Evolutionary conservation across 2,888 invertebrate genomes (phyloP), one percentile per base, ranked within the genome.

Genomic region (Apoderus coryli): DNA sequence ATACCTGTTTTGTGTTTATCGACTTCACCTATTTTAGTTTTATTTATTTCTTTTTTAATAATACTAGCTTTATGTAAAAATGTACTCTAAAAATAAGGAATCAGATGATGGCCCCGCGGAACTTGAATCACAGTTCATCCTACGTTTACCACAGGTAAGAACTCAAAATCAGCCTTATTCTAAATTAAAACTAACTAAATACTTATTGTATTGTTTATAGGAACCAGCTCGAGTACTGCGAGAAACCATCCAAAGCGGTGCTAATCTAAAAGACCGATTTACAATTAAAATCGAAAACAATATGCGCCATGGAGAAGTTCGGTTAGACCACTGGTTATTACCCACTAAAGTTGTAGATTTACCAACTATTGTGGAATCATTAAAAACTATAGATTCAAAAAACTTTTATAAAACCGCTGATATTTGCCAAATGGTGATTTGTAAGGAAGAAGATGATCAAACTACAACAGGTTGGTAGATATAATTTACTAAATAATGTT

Each of bases 331-430:
- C 44, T 85, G 85, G 73, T 53, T 82, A 14, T 69, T 90, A 52
- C 78, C 80, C 52, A 76, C 84, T 0, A 90, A 89, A 64, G 70
- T 93, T 15, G 74, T 90, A 1, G 95, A 96, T 57, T 57, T 95
- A 25, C 95, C 95, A 0, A 84, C 88, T 4, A 67, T 95, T 4
- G 73, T 90, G 10, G 95, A 98, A 60, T 84, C 90, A 1, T 61
- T 86, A 32, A 98, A 98, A 63, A 93, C 93, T 0, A 85, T 95
- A 32, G 98, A 98, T 54, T 77, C 73, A 38, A 96, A 93, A 59
- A 92, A 85, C 48, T 88, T 96, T 47, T 98, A 96, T 53, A 98
- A 98, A 64, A 88, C 93, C 2, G 90, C 93, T 0, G 96, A 98
- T 57, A 75, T 98, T 38, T 86, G 86, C 47, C 96, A 95, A 67